Base-by-base conservation (phyloP, 2,888 invertebrate species). In the Pinctada fucata region DNA sequence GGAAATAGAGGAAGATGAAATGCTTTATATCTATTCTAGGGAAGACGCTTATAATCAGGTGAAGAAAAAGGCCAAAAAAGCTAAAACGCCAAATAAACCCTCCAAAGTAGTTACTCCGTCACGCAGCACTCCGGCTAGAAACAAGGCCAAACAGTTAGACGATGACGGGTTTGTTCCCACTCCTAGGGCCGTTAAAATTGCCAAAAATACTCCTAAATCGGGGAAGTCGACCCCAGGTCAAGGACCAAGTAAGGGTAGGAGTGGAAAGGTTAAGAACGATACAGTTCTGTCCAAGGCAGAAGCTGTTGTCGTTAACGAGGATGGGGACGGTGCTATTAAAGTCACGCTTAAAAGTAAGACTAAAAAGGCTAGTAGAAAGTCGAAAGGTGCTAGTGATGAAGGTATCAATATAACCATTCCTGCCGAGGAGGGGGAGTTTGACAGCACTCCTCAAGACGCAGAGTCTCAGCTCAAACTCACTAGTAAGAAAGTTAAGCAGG, bases 31-130 rank as follows among this genome's bases (percentile, higher is more conserved):
- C 48, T 97, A 95, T 92, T 94, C 95, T 73, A 94, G 95, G 81
- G 95, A 95, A 93, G 96, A 96, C 90, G 95, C 96, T 86, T 94
- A 95, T 89, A 96, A 96, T 94, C 96, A 97, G 96, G 96, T 97
- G 95, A 95, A 93, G 92, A 84, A 84, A 80, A 83, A 83, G 71
- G 81, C 84, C 74, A 83, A 84, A 72, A 67, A 84, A 31, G 76
- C 80, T 52, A 68, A 80, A 68, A 81, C 82, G 50, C 79, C 72
- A 49, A 52, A 50, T 52, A 16, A 31, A n/a, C 52, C 68, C n/a
- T 49, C 75, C 63, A 75, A 75, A 69, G 52, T 65, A 65, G 70
- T 70, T 45, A 71, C 78, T 13, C 78, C 74, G 47, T 45, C 70
- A 47, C 69, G 75, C 16, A 58, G 52, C 58, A 47, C 74, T 52